A percentile compares a stretch with the other conserved stretches of the same genome.
Conservation (phyloP, 1,140 invertebrate species). For the Megalopta genalis region DNA sequence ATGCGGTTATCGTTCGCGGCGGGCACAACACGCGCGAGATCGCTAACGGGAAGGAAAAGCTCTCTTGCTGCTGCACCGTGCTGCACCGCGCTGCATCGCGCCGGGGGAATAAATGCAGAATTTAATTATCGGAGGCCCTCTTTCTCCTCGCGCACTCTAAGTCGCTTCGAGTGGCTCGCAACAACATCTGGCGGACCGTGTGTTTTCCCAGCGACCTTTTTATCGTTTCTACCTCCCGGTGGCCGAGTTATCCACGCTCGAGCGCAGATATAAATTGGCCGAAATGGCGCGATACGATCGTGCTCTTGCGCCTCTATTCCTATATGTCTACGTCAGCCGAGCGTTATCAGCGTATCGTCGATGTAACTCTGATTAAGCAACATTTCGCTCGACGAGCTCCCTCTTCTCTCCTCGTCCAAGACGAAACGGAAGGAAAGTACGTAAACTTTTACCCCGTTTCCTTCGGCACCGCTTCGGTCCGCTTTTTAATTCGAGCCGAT, state of each 20-base stretch:
- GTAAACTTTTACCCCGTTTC: too few relatives aligned
- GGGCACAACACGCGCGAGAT: background rate
- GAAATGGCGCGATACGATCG: slow-evolving; percentile 38
- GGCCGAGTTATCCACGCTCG: slow-evolving; percentile 24
- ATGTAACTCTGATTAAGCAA: slow-evolving; percentile 23
- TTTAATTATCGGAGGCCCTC: slow-evolving; percentile 28
- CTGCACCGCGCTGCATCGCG: background rate
- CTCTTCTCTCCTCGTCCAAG: background rate
- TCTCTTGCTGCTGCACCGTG: background rate
- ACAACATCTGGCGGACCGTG: slow-evolving; percentile 29
- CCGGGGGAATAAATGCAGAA: background rate
- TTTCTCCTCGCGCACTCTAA: background rate
- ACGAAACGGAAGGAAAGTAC: background rate
- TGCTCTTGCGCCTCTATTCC: slow-evolving; percentile 9
- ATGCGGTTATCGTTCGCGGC: slow-evolving; percentile 8
- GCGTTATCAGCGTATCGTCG: slow-evolving; percentile 30
- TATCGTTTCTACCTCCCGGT: slow-evolving; percentile 41
- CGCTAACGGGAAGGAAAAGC: background rate
- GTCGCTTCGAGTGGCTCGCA: slow-evolving; percentile 12
- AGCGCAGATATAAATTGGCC: slow-evolving; percentile 46
- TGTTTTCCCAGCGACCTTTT: slow-evolving; percentile 26
- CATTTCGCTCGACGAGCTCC: background rate
- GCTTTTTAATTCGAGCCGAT: background rate
- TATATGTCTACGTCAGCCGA: slow-evolving; percentile 26
- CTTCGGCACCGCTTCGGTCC: background rate